phyloP scores from a whole-genome alignment of 2,888 invertebrate genomes.

The Drosophila meridiana region DNA sequence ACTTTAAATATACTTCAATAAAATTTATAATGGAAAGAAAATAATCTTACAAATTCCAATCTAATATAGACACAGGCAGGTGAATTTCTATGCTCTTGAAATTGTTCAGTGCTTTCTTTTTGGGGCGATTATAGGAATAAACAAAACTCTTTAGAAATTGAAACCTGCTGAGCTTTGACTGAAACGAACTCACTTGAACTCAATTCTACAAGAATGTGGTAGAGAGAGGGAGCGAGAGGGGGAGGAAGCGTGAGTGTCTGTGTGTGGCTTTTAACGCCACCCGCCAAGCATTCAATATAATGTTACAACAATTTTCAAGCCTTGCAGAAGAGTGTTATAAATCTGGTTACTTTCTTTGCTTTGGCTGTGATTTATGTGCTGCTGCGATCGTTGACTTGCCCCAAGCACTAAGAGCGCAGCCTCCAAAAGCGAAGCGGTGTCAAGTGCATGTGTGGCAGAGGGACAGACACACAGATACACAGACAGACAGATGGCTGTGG shows the following conservation, averaged over 20 bases:
- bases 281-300: conserved; percentile 31
- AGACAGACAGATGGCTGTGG: conserved; percentile 22
- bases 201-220: conserved; percentile 1
- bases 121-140: conserved; percentile 11
- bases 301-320: conserved; percentile 11
- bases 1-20: neutral
- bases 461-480: neutral
- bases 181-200: conserved; percentile 13
- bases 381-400: conserved; percentile 32
- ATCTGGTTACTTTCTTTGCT: conserved; percentile 40
- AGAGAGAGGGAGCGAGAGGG: neutral
- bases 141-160: conserved; percentile 36
- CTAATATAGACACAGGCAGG: neutral
- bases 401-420: conserved; percentile 10
- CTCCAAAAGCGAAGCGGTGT: conserved; percentile 32
- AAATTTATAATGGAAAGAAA: conserved; percentile 16
- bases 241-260: neutral
- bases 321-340: conserved; percentile 7
- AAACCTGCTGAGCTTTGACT: conserved; percentile 50
- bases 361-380: conserved; percentile 37
- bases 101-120: conserved; percentile 34
- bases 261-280: conserved; percentile 13
- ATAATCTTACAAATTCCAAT: neutral
- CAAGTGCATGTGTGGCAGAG: conserved; percentile 37
- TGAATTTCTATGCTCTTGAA: conserved; percentile 1